Percentiles rank a stretch among this genome's conserved stretches.
These are phyloP conservation scores for Oxygymnocypris stewartii DNA, from an alignment of 2,113 vertebrate species.

Conservation along the genomic window DNA sequence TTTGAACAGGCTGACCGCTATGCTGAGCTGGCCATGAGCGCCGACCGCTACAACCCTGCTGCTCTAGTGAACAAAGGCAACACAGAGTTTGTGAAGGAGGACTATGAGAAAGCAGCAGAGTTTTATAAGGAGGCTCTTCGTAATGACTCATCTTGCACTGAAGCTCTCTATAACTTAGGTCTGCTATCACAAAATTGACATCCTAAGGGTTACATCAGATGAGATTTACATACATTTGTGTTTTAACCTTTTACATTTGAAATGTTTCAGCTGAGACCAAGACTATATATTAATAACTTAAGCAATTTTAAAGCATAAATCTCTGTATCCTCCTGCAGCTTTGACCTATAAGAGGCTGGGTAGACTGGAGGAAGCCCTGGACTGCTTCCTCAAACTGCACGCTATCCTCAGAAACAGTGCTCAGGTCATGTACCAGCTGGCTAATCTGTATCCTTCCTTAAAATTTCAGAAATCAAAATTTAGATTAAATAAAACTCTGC, in stretches of 20 bases:
- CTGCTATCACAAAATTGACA: slow-evolving; percentile 42
- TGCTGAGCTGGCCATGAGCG: slow-evolving; percentile 90
- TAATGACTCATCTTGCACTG: slow-evolving; percentile 96
- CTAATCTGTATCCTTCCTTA: slow-evolving; percentile 86
- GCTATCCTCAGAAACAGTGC: slow-evolving; percentile 89
- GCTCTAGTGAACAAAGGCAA: slow-evolving; percentile 97
- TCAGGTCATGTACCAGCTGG: slow-evolving; percentile 92
- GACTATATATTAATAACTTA: not conserved
- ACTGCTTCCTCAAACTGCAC: slow-evolving; percentile 94
- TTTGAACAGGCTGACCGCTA: slow-evolving; percentile 87
- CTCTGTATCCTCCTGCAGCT: slow-evolving; percentile 69
- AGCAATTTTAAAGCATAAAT: not conserved
- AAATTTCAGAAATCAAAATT: not conserved
- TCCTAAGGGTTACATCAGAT: not conserved
- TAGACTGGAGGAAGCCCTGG: slow-evolving; percentile 86
- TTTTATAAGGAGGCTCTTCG: slow-evolving; percentile 94
- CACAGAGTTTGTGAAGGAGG: slow-evolving; percentile 84
- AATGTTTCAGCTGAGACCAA: not conserved
- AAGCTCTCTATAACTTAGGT: slow-evolving; percentile 97
- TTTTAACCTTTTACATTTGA: not conserved
- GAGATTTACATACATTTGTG: not conserved
- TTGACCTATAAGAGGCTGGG: slow-evolving; percentile 88
- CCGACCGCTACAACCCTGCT: slow-evolving; percentile 93
- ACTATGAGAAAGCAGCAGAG: slow-evolving; percentile 92
- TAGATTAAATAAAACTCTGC: not conserved